Base-by-base conservation (phyloP, 2,113 vertebrate species). In the Tichodroma muraria region DNA sequence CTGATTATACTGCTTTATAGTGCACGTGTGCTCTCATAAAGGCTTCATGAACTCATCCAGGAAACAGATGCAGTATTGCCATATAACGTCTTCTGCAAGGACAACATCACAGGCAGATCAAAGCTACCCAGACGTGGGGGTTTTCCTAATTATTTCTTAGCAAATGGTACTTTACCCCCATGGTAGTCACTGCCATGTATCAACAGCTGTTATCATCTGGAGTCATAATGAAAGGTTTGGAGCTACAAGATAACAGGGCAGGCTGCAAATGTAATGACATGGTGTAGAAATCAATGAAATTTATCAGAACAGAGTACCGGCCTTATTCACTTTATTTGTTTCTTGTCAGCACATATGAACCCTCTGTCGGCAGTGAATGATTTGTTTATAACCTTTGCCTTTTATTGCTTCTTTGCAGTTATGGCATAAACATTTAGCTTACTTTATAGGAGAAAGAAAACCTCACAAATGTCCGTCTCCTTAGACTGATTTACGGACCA, bases 141-240 rank as follows among this genome's bases (percentile, higher is more conserved):
- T 87, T 77, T 45, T 40, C 16, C 76, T 85, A 90, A 93, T 95
- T 93, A 80, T 90, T 95, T 94, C 95, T 96, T 92, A 97, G 96
- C 94, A 96, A 96, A 92, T 15, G 85, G 94, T 93, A 97, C 94
- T 95, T 97, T 89, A 96, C 92, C 89, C 95, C 72, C 52, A 73
- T 38, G 70, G 88, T 45, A 95, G 93, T 88, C 82, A 80, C 82
- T 75, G 77, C 81, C 0, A 3, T 65, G 42, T 80, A 77, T 84
- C 66, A 89, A 73, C 94, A 94, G 96, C 96, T 96, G 85, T 86
- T 91, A 97, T 94, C 91, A 91, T 68, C 63, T 53, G 59, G 86
- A 94, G 80, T 77, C 57, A 56, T 95, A 97, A 98, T 95, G 95
- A 97, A 97, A 95, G 82, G 94, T 79, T 93, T 88, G 87, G 69